Conservation (phyloP, 2,888 invertebrate genomes). For the Bombylius major region DNA sequence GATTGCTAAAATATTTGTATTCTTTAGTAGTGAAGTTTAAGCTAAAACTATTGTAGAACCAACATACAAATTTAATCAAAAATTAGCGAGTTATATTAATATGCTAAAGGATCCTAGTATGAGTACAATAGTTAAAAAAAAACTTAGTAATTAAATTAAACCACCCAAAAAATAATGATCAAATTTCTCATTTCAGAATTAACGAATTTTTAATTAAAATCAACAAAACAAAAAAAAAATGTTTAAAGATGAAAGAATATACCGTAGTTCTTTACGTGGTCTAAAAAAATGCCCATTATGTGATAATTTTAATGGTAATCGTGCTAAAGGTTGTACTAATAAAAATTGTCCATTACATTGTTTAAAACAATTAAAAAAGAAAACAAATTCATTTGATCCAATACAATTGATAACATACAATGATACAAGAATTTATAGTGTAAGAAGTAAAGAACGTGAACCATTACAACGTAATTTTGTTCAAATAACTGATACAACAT, state of each 20-base stretch:
- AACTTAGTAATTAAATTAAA: too few species aligned
- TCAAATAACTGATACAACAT: constrained; percentile 39
- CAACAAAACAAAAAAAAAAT: not conserved
- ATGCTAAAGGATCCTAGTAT: too few species aligned
- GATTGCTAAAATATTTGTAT: too few species aligned
- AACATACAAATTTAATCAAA: too few species aligned
- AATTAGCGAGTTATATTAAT: too few species aligned
- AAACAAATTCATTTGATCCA: constrained; percentile 21
- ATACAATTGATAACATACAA: constrained; percentile 45
- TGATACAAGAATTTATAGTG: constrained; percentile 51
- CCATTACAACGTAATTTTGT: constrained; percentile 64
- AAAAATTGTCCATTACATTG: constrained; percentile 43
- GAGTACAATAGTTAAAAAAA: too few species aligned
- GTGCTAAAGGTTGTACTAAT: constrained; percentile 61
- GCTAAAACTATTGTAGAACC: too few species aligned
- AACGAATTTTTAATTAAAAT: too few species aligned
- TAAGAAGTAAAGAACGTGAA: constrained; percentile 52
- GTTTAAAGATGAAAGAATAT: not conserved
- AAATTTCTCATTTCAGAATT: too few species aligned
- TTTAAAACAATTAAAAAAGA: not conserved
- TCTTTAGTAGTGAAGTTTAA: too few species aligned
- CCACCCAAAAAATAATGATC: too few species aligned
- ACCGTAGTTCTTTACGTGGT: constrained; percentile 39
- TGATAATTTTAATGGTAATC: constrained; percentile 60
- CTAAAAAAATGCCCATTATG: constrained; percentile 63